These are phyloP conservation scores for Limosa lapponica DNA, from an alignment of 2,797 vertebrate genomes.

Conservation along the genomic window DNA sequence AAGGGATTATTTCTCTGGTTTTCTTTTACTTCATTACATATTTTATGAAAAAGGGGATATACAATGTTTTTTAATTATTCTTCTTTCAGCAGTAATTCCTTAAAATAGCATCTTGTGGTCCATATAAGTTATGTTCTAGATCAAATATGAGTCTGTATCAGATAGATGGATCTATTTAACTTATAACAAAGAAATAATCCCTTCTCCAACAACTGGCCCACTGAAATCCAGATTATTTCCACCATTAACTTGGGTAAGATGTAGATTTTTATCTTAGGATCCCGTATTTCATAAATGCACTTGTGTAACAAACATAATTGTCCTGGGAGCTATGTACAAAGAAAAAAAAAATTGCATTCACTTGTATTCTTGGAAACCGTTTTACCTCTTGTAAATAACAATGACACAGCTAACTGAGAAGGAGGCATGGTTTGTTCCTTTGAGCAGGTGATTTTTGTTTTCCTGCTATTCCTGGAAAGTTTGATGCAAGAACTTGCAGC, in stretches of 20 bases:
- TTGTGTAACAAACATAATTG: neutral
- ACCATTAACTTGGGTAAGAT: neutral
- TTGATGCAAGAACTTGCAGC: neutral
- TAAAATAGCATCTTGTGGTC: conserved; percentile 17
- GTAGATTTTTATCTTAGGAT: neutral
- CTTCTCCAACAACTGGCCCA: conserved; percentile 9
- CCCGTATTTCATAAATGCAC: neutral
- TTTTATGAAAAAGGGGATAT: conserved; percentile 43
- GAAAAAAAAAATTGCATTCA: neutral
- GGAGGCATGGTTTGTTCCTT: neutral
- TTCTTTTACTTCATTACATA: neutral
- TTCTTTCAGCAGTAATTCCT: conserved; percentile 24
- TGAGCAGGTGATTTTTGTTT: neutral
- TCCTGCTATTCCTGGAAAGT: neutral
- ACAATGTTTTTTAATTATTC: neutral
- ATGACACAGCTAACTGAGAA: neutral
- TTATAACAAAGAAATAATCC: conserved; percentile 52
- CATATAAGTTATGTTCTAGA: conserved; percentile 4
- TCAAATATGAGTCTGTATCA: conserved; percentile 13
- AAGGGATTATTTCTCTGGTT: conserved; percentile 42
- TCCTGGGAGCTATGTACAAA: neutral
- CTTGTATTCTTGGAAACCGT: neutral
- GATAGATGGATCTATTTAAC: neutral
- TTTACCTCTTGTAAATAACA: conserved; percentile 39
- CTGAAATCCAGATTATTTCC: neutral